Percentiles rank a stretch among this genome's conserved stretches.
Evolutionary conservation across 2,113 vertebrate species (phyloP).

Genomic region (Ursus arctos): DNA sequence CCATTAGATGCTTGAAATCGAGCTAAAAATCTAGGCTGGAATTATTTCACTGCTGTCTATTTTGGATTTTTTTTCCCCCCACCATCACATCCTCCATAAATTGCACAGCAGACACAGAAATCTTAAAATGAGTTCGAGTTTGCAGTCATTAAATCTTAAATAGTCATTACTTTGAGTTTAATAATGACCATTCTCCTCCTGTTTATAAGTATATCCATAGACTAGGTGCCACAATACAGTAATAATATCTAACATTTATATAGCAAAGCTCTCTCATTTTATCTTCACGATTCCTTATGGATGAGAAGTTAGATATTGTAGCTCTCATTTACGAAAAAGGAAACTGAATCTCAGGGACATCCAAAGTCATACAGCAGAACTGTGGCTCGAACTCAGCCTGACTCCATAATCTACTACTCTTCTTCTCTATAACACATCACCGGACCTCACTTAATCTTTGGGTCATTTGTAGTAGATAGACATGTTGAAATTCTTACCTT

Average conservation of each 20-base stretch:
- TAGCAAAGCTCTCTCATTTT: neutral
- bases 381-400: neutral
- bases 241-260: neutral
- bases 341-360: neutral
- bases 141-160: neutral
- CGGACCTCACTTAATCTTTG: neutral
- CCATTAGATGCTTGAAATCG: neutral
- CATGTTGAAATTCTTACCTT: conserved; percentile 87
- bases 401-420: neutral
- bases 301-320: neutral
- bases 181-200: neutral
- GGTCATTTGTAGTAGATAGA: neutral
- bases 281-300: neutral
- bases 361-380: neutral
- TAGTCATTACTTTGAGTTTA: neutral
- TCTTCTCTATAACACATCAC: neutral
- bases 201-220: neutral
- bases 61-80: neutral
- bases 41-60: neutral
- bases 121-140: neutral
- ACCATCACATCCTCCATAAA: neutral
- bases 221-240: neutral
- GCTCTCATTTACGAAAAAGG: neutral
- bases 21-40: neutral
- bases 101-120: neutral